These are phyloP conservation scores for Stictocephala bisonia DNA, from an alignment of 2,888 invertebrate species.

Conservation along the genomic window DNA sequence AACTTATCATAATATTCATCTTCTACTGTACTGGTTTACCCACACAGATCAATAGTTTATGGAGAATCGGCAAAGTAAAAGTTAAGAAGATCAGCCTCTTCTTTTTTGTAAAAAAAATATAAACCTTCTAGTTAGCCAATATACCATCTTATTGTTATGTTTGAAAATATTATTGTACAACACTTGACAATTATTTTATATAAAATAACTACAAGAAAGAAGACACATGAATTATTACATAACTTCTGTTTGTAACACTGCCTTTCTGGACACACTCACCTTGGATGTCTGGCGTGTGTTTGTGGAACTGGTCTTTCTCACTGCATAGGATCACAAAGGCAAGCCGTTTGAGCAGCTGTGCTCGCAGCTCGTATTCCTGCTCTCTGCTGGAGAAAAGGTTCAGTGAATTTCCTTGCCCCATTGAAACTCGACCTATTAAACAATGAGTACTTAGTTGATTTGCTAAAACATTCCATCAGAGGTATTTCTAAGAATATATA, in stretches of 20 bases:
- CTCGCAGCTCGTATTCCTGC: slow-evolving; percentile 84
- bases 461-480: too few species aligned
- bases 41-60: too few species aligned
- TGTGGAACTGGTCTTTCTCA: slow-evolving; percentile 87
- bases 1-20: too few species aligned
- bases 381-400: slow-evolving; percentile 86
- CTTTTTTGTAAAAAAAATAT: too few species aligned
- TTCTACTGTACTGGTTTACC: too few species aligned
- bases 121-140: too few species aligned
- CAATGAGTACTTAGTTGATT: too few species aligned
- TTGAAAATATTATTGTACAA: background rate
- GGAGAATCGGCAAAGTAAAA: too few species aligned
- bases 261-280: slow-evolving; percentile 71
- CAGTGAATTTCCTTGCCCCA: slow-evolving; percentile 81
- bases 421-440: slow-evolving; percentile 75
- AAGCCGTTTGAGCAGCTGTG: slow-evolving; percentile 81
- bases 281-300: slow-evolving; percentile 90
- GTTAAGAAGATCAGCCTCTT: too few species aligned
- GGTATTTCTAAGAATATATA: too few species aligned
- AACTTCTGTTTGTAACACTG: background rate
- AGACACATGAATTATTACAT: background rate
- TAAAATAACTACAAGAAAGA: background rate
- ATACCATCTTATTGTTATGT: too few species aligned
- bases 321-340: slow-evolving; percentile 89
- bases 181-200: background rate